Base-by-base conservation (phyloP, 2,113 vertebrate species). In the Coturnix japonica region DNA sequence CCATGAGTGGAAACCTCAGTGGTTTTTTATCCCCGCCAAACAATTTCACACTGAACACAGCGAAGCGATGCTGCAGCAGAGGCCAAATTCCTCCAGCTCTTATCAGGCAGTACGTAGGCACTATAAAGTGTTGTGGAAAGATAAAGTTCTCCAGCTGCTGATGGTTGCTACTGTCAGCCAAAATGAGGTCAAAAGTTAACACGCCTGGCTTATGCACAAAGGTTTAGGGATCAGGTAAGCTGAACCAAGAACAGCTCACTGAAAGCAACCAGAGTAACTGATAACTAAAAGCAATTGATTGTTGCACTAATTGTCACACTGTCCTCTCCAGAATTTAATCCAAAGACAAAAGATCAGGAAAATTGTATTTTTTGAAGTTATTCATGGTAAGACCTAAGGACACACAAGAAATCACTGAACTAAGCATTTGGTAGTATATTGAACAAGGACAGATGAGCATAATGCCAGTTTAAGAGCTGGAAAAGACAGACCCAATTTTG, bases 111-210 rank as follows among this genome's bases (percentile, higher is more conserved):
- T 13, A 21, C 17, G 54, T 5, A 87, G 95, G 83, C 57, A 61
- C 53, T 37, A 35, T 16, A 9, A 85, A 79, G 72, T 11, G 54
- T 30, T 1, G 1, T 3, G 69, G 11, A 19, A 57, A 75, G 80
- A 93, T 90, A 94, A 96, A 86, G 49, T 63, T 90, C 93, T 87
- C 67, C 46, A 37, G 35, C 79, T 85, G 78, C 80, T 80, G 64
- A 91, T 78, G 53, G 93, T 47, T 72, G 90, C 87, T 87, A 49
- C 93, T 33, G 35, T 81, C 79, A 93, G 69, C 81, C 90, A 81
- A 74, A 87, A 85, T 0, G 13, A 41, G 94, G 94, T 93, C 91
- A 93, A 25, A 91, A 80, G 75, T 93, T 60, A 64, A 89, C 82
- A 31, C 30, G 8, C 23, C 26, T 67, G 30, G 22, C 12, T 80